phyloP scores from a whole-genome alignment of 2,113 vertebrate genomes.

The Tylochromis polylepis region DNA sequence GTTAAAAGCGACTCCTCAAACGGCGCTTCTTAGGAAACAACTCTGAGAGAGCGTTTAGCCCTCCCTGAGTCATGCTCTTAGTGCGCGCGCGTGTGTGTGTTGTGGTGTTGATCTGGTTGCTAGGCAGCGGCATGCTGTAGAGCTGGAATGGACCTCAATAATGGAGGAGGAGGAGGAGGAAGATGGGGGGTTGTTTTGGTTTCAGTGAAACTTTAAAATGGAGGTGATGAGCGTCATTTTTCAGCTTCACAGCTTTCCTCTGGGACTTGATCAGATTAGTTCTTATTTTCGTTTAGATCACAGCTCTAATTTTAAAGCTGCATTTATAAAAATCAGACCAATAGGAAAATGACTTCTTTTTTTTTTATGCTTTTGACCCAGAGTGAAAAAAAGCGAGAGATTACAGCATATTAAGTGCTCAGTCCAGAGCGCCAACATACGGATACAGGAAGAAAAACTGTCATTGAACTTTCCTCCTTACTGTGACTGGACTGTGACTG shows the following conservation, averaged over 20 bases:
- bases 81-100: neutral
- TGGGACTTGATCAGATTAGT: neutral
- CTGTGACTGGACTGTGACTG: neutral
- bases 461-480: neutral
- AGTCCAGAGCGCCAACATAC: neutral
- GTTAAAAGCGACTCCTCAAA: neutral
- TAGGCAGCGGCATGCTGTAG: slow-evolving; percentile 47
- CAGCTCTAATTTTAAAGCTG: neutral
- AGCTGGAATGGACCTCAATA: slow-evolving; percentile 55
- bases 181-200: neutral
- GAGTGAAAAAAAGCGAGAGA: no score
- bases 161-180: slow-evolving; percentile 10
- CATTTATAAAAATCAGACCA: neutral
- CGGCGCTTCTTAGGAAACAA: neutral
- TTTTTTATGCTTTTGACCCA: neutral
- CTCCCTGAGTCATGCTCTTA: neutral
- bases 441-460: neutral
- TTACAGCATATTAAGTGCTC: neutral
- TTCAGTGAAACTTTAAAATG: neutral
- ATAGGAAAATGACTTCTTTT: neutral
- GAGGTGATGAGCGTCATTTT: neutral
- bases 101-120: slow-evolving; percentile 66
- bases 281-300: neutral
- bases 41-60: neutral
- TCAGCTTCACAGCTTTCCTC: neutral